Conservation (phyloP, 64 coral and sea anemone genomes). For the Porites lutea region DNA sequence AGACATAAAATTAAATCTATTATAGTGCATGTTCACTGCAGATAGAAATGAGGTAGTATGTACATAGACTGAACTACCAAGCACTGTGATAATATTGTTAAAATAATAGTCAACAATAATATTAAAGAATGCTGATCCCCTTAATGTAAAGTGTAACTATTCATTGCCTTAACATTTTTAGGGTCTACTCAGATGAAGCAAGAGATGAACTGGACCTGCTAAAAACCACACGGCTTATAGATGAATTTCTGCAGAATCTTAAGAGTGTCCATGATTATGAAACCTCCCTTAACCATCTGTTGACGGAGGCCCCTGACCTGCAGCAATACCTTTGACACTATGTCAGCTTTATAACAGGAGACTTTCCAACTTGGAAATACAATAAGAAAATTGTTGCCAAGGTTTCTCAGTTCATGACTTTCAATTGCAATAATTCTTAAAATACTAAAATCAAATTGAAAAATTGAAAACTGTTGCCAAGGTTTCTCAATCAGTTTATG, state of each 20-base stretch:
- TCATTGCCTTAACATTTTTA: background rate
- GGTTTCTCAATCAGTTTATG: too few relatives aligned
- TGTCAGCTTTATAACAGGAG: conserved; percentile 24
- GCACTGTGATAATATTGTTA: too few relatives aligned
- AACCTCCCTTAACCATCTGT: conserved; percentile 42
- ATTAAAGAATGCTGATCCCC: background rate
- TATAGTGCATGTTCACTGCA: background rate
- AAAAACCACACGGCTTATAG: conserved; percentile 54
- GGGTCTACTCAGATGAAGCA: conserved; percentile 61
- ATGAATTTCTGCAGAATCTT: conserved; percentile 62
- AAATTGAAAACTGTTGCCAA: too few relatives aligned
- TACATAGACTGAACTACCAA: background rate
- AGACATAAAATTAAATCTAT: background rate
- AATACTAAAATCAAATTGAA: too few relatives aligned
- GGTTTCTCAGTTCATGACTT: too few relatives aligned
- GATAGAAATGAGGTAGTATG: too few relatives aligned
- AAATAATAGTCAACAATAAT: too few relatives aligned
- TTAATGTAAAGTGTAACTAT: background rate
- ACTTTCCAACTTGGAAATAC: conserved; percentile 81
- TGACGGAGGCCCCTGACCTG: conserved; percentile 37
- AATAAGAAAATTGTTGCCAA: conserved; percentile 42
- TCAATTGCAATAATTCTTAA: too few relatives aligned
- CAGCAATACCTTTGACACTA: conserved; percentile 35
- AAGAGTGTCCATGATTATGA: conserved; percentile 48
- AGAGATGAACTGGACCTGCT: conserved; percentile 47